Evolutionary conservation across 2,888 invertebrate species (phyloP).

Genomic region (Zhengitettix transpicula): DNA sequence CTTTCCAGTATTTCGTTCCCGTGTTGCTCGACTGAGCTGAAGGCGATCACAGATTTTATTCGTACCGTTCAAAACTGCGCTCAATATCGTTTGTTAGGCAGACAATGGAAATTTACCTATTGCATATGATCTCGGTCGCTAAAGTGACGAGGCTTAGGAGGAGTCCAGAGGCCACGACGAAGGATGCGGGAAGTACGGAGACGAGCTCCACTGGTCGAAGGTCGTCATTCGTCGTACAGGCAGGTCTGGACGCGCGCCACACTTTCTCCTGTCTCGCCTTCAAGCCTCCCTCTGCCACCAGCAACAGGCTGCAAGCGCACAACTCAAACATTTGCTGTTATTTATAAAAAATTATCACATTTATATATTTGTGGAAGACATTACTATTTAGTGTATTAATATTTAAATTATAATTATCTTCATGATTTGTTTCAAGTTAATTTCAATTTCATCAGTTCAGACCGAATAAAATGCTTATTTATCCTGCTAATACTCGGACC

Average conservation of each 20-base stretch:
- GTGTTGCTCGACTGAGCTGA: no score
- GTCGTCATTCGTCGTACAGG: not conserved
- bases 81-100: no score
- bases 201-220: not conserved
- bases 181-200: not conserved
- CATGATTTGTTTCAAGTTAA: not conserved
- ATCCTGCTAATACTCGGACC: no score
- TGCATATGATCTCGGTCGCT: not conserved
- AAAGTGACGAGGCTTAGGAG: not conserved
- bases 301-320: not conserved
- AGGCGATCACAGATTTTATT: no score
- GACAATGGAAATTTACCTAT: not conserved
- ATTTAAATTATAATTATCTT: not conserved
- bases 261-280: not conserved
- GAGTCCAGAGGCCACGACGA: not conserved
- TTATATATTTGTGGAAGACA: not conserved
- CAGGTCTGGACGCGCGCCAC: not conserved
- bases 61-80: no score
- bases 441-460: no score
- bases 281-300: not conserved
- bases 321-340: not conserved
- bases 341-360: not conserved
- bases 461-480: no score
- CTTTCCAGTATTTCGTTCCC: no score
- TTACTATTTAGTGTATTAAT: no score